phyloP scores from a whole-genome alignment of 2,797 vertebrate species.

The Neomorphus geoffroyi region DNA sequence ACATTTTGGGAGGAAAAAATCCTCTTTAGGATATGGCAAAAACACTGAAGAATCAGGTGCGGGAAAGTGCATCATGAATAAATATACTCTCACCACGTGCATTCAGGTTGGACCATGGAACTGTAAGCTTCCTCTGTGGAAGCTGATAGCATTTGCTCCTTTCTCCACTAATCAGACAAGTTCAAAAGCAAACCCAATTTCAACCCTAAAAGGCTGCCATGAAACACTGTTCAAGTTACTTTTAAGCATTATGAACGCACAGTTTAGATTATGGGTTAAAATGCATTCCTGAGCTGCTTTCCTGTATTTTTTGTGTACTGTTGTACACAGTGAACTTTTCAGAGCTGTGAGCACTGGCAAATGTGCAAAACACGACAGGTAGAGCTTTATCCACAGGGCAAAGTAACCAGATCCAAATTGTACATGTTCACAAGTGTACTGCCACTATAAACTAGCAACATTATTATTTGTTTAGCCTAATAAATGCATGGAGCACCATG shows the following conservation, averaged over 20 bases:
- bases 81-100: not conserved
- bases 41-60: not conserved
- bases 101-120: not conserved
- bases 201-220: not conserved
- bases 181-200: not conserved
- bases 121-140: not conserved
- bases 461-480: not conserved
- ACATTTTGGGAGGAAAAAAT: not conserved
- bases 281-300: not conserved
- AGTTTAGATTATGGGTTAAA: not conserved
- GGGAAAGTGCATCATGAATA: not conserved
- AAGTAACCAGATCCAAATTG: not conserved
- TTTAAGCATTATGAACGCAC: not conserved
- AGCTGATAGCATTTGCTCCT: not conserved
- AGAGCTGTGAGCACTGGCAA: not conserved
- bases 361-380: not conserved
- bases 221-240: not conserved
- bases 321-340: not conserved
- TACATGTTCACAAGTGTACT: not conserved
- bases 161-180: not conserved
- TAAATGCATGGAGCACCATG: not conserved
- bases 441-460: not conserved
- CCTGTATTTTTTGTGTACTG: not conserved
- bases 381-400: not conserved
- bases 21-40: not conserved